Evolutionary conservation across 2,888 invertebrate species (phyloP).

Genomic region (Netelia fuscicornis): DNA sequence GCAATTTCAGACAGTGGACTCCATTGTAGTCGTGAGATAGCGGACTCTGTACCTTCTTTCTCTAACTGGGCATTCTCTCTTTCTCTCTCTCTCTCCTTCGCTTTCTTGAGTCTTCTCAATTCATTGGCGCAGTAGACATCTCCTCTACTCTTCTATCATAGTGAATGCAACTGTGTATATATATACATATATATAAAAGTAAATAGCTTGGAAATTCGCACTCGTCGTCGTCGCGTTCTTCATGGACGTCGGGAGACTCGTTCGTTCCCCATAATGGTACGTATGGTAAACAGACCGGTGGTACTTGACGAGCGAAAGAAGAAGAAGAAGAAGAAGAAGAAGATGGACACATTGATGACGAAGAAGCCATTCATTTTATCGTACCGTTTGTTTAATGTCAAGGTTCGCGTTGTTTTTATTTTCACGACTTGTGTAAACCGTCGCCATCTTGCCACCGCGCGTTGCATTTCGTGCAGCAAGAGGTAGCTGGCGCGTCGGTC

Average conservation of each 20-base stretch:
- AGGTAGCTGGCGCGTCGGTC: no score
- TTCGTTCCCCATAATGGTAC: slow-evolving; percentile 8
- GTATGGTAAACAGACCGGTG: slow-evolving; percentile 15
- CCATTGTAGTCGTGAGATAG: slow-evolving; percentile 58
- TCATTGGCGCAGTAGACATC: slow-evolving; percentile 29
- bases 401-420: slow-evolving; percentile 47
- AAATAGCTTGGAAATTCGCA: slow-evolving; percentile 20
- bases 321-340: not conserved
- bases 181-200: not conserved
- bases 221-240: slow-evolving; percentile 16
- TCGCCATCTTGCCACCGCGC: not conserved
- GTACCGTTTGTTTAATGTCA: slow-evolving; percentile 51
- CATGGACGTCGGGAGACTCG: slow-evolving; percentile 16
- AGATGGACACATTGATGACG: slow-evolving; percentile 5
- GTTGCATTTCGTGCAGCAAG: no score
- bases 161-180: slow-evolving; percentile 2
- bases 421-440: slow-evolving; percentile 43
- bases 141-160: slow-evolving; percentile 8
- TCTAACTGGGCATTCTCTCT: slow-evolving; percentile 9
- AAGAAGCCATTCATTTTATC: slow-evolving; percentile 17
- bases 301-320: not conserved
- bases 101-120: slow-evolving; percentile 35
- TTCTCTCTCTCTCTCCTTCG: slow-evolving; percentile 10
- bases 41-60: slow-evolving; percentile 34
- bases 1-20: slow-evolving; percentile 42